Base-by-base conservation (phyloP, 2,888 invertebrate species). In the Tiphia femorata region DNA sequence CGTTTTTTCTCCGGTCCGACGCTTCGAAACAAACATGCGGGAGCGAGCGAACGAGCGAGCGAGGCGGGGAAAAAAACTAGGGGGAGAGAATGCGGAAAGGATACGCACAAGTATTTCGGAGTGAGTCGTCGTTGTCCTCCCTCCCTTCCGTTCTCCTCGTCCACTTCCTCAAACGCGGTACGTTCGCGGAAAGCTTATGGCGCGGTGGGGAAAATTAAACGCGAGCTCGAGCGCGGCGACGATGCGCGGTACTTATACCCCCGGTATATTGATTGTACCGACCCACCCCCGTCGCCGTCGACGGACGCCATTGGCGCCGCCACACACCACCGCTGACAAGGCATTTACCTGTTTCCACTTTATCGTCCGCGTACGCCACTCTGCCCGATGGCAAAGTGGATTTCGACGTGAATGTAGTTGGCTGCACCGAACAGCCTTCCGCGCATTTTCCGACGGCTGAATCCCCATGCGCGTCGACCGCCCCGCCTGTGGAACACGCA, bases 341-440 rank as follows among this genome's bases (percentile, higher is more conserved):
- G 72, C 72, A 73, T 74, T 73, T 72, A 72, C 68, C 70, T 66
- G 72, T 67, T 70, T 72, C 69, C 69, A 69, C 66, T 73, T 73
- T 72, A 73, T 67, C 70, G 70, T 52, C 62, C 60, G 69, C 66
- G n/a, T n/a, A n/a, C 33, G 33, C 33, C 29, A 29, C 29, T 10
- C 10, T 20, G 16, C 6, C 38, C 38, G 38, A 55, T 63, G 60
- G 70, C 67, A 57, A 67, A 68, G 67, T 70, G 70, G 67, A 58
- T 66, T 70, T 68, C 67, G 49, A 56, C 56, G 70, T 53, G 70
- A 63, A 63, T 60, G 60, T 56, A 63, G 59, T 49, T 66, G 62
- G 56, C 46, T 56, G 59, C 50, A 46, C 17, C 48, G 30, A 46
- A 47, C 64, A 53, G 48, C 47, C 30, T 46, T 49, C 47, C 50